Base-by-base conservation (phyloP, 2,113 vertebrate species). In the Sorex araneus region DNA sequence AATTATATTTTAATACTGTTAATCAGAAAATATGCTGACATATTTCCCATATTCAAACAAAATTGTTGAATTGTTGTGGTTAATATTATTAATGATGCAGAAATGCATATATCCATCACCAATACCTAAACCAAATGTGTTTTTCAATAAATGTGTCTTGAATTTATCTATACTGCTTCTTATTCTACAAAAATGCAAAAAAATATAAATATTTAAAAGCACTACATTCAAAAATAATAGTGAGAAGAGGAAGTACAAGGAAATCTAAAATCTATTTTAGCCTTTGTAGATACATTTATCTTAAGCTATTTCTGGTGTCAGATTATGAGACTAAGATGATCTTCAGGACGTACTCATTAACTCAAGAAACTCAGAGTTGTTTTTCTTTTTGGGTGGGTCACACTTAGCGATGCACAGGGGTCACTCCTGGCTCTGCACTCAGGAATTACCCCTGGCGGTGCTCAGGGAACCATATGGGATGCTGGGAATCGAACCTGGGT, bases 151-250 rank as follows among this genome's bases (percentile, higher is more conserved):
- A 91, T 77, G 1, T 21, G 3, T 71, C 13, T 43, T 84, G 3
- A 4, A 73, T 8, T 47, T 90, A 4, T 74, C 16, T 78, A 8
- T 16, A 47, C 11, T 70, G 1, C 4, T 28, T 81, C 66, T 18
- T 84, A 71, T 57, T 77, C 73, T 43, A 66, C 2, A n/a, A 21
- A 43, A 71, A 34, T 30, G 40, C 40, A 81, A 57, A 50, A 2
- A 88, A 85, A n/a, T n/a, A n/a, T 40, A 82, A 77, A 74, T 60
- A 75, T 75, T 60, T 60, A 69, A 82, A 89, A 89, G 34, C 75
- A 87, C 60, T 28, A 43, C 0, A 6, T 88, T 85, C 25, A 45
- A 69, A 84, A 2, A 47, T 54, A 8, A 6, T 45, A 40, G 25
- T 77, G 8, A 81, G 3, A 45, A 0, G 50, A 27, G 8, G 5